Percentiles rank a stretch among this genome's conserved stretches.
Evolutionary conservation across 2,888 invertebrate species (phyloP).

Genomic region (Drosophila meridionalis): DNA sequence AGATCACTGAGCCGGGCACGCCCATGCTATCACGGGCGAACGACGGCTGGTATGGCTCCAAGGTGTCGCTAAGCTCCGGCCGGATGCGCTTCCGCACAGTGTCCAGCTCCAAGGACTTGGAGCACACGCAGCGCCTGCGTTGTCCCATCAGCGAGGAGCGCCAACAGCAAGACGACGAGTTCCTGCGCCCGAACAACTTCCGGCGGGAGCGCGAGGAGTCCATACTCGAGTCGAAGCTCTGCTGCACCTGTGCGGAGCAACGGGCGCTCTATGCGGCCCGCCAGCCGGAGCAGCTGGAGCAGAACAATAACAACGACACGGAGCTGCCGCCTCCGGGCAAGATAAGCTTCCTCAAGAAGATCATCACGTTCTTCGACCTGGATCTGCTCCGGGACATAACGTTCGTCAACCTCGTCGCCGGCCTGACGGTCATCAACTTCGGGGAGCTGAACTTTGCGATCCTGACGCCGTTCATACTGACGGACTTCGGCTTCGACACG

Average conservation of each 20-base stretch:
- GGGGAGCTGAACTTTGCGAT: slow-evolving; percentile 91
- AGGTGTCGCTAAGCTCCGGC: slow-evolving; percentile 72
- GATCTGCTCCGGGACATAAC: slow-evolving; percentile 89
- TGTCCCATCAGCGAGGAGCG: slow-evolving; percentile 73
- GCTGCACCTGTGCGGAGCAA: slow-evolving; percentile 79
- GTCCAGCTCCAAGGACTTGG: slow-evolving; percentile 80
- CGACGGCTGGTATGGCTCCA: slow-evolving; percentile 85
- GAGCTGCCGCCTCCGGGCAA: neutral
- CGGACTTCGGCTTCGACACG: slow-evolving; percentile 87
- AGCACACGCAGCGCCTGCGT: slow-evolving; percentile 64
- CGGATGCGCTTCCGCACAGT: slow-evolving; percentile 70
- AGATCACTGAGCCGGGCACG: slow-evolving; percentile 89
- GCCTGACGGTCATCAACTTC: slow-evolving; percentile 90
- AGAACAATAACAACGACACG: slow-evolving; percentile 1
- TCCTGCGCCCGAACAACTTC: slow-evolving; percentile 81
- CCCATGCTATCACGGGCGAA: slow-evolving; percentile 88
- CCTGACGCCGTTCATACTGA: slow-evolving; percentile 90
- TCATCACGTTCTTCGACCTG: slow-evolving; percentile 89
- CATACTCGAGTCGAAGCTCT: slow-evolving; percentile 45
- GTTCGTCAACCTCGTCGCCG: slow-evolving; percentile 90
- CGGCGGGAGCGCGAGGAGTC: slow-evolving; percentile 81
- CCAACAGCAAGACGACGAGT: slow-evolving; percentile 60
- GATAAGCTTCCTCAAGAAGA: slow-evolving; percentile 86
- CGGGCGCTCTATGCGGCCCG: slow-evolving; percentile 61
- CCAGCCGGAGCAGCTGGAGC: slow-evolving; percentile 4